Evolutionary conservation across 2,113 vertebrate species (phyloP).

Genomic region (Pithys albifrons): DNA sequence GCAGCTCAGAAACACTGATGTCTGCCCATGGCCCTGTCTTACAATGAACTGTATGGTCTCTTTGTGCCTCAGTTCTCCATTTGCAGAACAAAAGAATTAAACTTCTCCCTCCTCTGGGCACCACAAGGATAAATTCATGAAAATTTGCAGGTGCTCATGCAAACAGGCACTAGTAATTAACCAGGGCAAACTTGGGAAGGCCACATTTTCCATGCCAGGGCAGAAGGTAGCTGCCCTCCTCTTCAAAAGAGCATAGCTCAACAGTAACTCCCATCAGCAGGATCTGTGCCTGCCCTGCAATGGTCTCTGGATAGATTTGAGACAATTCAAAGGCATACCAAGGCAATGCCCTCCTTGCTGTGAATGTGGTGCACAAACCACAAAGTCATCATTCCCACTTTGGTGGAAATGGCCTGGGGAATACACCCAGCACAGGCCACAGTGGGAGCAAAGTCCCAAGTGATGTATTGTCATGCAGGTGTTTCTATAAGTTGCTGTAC

Average conservation of each 20-base stretch:
- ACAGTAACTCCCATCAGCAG: not conserved
- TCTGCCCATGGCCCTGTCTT: not conserved
- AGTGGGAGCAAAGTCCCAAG: not conserved
- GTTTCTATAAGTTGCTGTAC: slow-evolving; percentile 15
- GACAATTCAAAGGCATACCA: not conserved
- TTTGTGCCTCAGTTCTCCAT: not conserved
- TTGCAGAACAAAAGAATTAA: not conserved
- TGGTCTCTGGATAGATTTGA: not conserved
- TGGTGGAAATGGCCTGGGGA: not conserved
- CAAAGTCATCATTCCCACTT: not conserved
- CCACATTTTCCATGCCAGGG: not conserved
- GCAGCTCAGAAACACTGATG: not conserved
- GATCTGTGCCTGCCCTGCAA: not conserved
- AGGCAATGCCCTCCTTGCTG: not conserved
- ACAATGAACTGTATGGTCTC: rapidly evolving
- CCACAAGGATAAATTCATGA: not conserved
- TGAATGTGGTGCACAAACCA: not conserved
- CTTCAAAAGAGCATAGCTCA: not conserved
- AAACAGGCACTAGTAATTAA: not conserved
- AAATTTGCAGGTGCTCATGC: rapidly evolving
- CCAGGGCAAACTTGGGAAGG: not conserved
- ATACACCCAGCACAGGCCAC: not conserved
- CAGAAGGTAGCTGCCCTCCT: not conserved
- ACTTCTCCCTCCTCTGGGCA: not conserved
- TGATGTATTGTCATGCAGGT: slow-evolving; percentile 28